phyloP scores from a whole-genome alignment of 2,797 vertebrate genomes.

The Aplochiton taeniatus region DNA sequence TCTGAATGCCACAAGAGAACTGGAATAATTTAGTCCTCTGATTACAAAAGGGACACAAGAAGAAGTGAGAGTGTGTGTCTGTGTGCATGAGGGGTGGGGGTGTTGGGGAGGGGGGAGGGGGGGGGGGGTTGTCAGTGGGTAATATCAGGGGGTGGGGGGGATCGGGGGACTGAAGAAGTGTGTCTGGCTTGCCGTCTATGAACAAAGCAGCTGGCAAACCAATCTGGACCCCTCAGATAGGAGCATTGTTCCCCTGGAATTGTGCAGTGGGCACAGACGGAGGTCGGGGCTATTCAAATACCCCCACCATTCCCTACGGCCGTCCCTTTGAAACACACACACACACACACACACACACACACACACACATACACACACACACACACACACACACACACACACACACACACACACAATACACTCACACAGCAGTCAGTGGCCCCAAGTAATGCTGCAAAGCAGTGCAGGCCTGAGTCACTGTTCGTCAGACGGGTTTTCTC shows the following conservation, averaged over 20 bases:
- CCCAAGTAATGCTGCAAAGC: slow-evolving; percentile 32
- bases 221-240: slow-evolving; percentile 87
- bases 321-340: slow-evolving; percentile 1
- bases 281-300: slow-evolving; percentile 71
- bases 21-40: slow-evolving; percentile 89
- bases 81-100: slow-evolving; percentile 23
- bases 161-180: slow-evolving; percentile 82
- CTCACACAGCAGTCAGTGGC: slow-evolving; percentile 10
- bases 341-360: slow-evolving; percentile 11
- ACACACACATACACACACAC: slow-evolving; percentile 29
- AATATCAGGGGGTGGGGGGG: slow-evolving; percentile 69
- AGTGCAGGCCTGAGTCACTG: slow-evolving; percentile 16
- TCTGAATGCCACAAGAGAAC: slow-evolving; percentile 88
- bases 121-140: slow-evolving; percentile 49
- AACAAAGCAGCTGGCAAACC: slow-evolving; percentile 94
- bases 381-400: slow-evolving; percentile 43
- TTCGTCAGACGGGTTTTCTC: slow-evolving; percentile 33
- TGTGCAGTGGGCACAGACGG: slow-evolving; percentile 82
- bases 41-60: slow-evolving; percentile 84
- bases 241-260: slow-evolving; percentile 84
- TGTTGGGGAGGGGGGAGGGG: slow-evolving; percentile 28
- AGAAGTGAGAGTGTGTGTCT: slow-evolving; percentile 48
- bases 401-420: slow-evolving; percentile 36
- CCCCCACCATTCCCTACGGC: background rate
- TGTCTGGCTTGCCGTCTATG: slow-evolving; percentile 90